Evolutionary conservation across 2,797 vertebrate species (phyloP).

Genomic region (Chrosomus eos): DNA sequence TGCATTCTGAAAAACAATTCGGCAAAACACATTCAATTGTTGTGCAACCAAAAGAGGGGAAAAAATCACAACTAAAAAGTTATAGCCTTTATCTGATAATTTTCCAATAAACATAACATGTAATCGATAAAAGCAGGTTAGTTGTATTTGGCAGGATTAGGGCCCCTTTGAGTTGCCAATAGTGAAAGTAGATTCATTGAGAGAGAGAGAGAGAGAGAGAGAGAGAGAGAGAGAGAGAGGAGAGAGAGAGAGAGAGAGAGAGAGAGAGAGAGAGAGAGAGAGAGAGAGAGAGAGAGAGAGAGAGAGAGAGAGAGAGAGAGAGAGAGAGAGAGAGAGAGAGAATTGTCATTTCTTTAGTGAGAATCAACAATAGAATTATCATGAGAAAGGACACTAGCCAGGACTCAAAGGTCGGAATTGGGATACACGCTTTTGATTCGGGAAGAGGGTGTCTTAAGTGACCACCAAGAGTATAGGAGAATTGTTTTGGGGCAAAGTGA

Average conservation of each 20-base stretch:
- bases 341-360: constrained; percentile 74
- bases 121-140: constrained; percentile 70
- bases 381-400: constrained; percentile 77
- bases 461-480: constrained; percentile 62
- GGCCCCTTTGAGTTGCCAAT: constrained; percentile 72
- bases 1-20: neutral
- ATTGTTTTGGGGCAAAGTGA: constrained; percentile 63
- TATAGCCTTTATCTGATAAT: constrained; percentile 60
- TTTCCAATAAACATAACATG: constrained; percentile 71
- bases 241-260: too few species aligned
- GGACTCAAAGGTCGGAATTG: constrained; percentile 71
- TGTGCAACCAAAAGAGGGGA: neutral
- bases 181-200: constrained; percentile 71
- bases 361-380: constrained; percentile 80
- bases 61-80: constrained; percentile 43
- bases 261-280: too few species aligned
- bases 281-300: too few species aligned
- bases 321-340: neutral
- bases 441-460: constrained; percentile 65
- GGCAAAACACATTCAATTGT: neutral
- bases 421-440: constrained; percentile 67
- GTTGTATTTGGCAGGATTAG: constrained; percentile 68
- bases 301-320: too few species aligned
- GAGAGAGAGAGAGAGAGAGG: too few species aligned
- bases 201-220: too few species aligned